Evolutionary conservation across 2,113 vertebrate species (phyloP).

Genomic region (Philantomba maxwellii): DNA sequence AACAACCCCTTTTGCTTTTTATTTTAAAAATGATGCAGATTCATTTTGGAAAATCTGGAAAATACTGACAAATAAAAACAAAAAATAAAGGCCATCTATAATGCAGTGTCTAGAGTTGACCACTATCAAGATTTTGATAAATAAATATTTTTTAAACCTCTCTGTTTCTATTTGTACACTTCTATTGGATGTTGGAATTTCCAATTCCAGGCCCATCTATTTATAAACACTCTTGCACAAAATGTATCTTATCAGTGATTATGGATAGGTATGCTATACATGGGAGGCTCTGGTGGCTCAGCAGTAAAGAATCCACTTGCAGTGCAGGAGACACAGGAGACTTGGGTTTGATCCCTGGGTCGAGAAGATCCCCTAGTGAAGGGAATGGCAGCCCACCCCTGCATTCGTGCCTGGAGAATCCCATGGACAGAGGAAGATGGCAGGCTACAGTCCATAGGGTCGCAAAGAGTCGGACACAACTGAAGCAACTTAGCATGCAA

Average conservation of each 20-base stretch:
- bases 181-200: background rate
- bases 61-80: background rate
- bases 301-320: background rate
- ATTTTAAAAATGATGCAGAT: background rate
- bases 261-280: background rate
- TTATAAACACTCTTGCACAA: background rate
- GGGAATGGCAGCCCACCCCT: background rate
- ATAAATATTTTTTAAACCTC: background rate
- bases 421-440: background rate
- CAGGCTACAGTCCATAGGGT: background rate
- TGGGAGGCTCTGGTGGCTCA: background rate
- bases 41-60: background rate
- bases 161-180: background rate
- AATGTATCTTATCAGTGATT: background rate
- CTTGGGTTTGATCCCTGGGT: background rate
- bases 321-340: background rate
- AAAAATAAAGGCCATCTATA: background rate
- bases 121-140: background rate
- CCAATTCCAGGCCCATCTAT: background rate
- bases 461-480: background rate
- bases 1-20: background rate
- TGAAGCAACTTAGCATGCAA: background rate
- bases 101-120: background rate
- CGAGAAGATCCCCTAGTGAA: background rate
- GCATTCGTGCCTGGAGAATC: background rate